A percentile compares a stretch with the other conserved stretches of the same genome.
Conservation (phyloP, 2,113 vertebrate genomes). For the Pituophis catenifer region DNA sequence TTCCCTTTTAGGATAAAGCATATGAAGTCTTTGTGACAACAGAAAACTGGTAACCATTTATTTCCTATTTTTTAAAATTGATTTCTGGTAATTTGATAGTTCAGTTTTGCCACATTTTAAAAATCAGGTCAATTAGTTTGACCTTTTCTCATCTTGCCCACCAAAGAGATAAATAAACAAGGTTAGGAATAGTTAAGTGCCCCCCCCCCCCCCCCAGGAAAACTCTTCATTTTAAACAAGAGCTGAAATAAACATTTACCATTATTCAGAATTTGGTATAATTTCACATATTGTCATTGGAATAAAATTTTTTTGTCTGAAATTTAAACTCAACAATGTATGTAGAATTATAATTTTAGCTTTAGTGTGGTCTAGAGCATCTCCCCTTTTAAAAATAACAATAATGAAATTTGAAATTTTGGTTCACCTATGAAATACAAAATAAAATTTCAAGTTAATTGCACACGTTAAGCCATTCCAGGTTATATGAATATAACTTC, state of each 20-base stretch:
- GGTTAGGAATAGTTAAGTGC: background rate
- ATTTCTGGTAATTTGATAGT: background rate
- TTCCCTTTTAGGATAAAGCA: conserved; percentile 41
- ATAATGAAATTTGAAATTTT: background rate
- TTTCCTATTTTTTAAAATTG: background rate
- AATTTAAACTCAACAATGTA: background rate
- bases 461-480: background rate
- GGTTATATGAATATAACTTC: background rate
- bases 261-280: background rate
- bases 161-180: background rate
- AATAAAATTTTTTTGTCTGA: background rate
- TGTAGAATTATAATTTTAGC: background rate
- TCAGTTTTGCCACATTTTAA: background rate
- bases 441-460: background rate
- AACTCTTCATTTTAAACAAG: background rate
- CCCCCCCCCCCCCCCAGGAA: no score
- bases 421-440: background rate
- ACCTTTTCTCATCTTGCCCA: background rate
- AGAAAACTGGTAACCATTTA: conserved; percentile 42
- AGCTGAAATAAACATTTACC: background rate
- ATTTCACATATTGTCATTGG: background rate
- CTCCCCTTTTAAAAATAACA: background rate
- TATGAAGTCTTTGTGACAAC: conserved; percentile 51
- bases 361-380: background rate
- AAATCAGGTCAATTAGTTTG: background rate